Base-by-base conservation (phyloP, 2,113 vertebrate species). In the Pithys albifrons region DNA sequence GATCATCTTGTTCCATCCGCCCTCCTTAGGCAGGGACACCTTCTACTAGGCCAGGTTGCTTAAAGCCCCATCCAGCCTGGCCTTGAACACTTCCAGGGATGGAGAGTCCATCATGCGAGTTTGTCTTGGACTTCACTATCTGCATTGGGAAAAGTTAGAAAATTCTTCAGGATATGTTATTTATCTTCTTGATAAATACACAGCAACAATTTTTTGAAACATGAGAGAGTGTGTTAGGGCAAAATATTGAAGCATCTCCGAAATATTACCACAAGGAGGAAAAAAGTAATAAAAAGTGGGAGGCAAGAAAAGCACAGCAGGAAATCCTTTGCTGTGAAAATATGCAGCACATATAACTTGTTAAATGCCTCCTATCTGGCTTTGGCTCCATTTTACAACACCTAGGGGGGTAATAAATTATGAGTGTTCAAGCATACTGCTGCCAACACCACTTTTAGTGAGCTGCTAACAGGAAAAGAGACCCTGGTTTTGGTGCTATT, bases 401-500 rank as follows among this genome's bases (percentile, higher is more conserved):
- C 86, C 88, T 92, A n/a, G 75, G 94, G 57, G 76, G 83, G 96
- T 96, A 95, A 95, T 96, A 94, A 95, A 88, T 95, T 43, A 41
- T 1, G 0, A 78, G 45, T 57, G 58, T 52, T 94, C 80, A 62
- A 78, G 58, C 58, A 22, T 66, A 29, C 37, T 75, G 22, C 71
- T 94, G 71, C 92, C 90, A 91, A 77, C 48, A 59, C 18, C 35
- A 33, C 37, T 89, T 52, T 90, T 33, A 66, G 14, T 57, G 51
- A 92, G 61, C 37, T n/a, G 70, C 72, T 49, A 41, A 87, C 58
- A 31, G 62, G 83, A 84, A 94, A 86, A 0, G 10, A 85, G 59
- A 70, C 61, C 17, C 70, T 88, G 59, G 28, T 28, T 79, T 79
- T 79, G 70, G 54, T 81, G 31, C 70, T 81, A 4, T 66, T 87